These are phyloP conservation scores for Nowickia ferox DNA, from an alignment of 2,888 invertebrate species.

Conservation along the genomic window DNA sequence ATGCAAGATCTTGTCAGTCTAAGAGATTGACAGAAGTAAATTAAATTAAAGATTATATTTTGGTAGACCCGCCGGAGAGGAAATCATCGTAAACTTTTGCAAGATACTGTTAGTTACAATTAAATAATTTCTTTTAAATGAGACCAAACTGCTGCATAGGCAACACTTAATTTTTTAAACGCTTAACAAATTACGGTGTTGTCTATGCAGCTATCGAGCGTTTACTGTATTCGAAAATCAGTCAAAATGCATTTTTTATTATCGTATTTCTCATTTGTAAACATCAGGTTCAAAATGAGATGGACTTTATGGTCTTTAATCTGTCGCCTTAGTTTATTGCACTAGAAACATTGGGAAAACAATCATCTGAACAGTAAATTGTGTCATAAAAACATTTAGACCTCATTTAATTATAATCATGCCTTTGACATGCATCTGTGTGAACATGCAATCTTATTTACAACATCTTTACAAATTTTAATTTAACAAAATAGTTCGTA, in stretches of 20 bases:
- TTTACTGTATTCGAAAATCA: neutral
- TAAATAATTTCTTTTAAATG: too few species aligned
- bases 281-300: slow-evolving; percentile 55
- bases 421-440: neutral
- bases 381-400: slow-evolving; percentile 16
- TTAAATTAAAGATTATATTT: too few species aligned
- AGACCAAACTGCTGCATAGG: too few species aligned
- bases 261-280: slow-evolving; percentile 8
- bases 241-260: neutral
- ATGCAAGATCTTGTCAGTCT: too few species aligned
- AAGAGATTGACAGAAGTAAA: too few species aligned
- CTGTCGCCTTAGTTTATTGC: slow-evolving; percentile 47
- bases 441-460: neutral
- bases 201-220: neutral
- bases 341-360: slow-evolving; percentile 41
- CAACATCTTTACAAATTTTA: neutral
- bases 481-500: neutral
- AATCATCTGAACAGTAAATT: slow-evolving; percentile 10
- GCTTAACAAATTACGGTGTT: neutral
- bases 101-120: too few species aligned
- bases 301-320: slow-evolving; percentile 65
- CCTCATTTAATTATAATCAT: slow-evolving; percentile 28
- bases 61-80: too few species aligned
- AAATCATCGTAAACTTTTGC: too few species aligned
- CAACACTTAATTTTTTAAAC: too few species aligned